Base-by-base conservation (phyloP, 1,140 invertebrate species). In the Drosophila dunni region DNA sequence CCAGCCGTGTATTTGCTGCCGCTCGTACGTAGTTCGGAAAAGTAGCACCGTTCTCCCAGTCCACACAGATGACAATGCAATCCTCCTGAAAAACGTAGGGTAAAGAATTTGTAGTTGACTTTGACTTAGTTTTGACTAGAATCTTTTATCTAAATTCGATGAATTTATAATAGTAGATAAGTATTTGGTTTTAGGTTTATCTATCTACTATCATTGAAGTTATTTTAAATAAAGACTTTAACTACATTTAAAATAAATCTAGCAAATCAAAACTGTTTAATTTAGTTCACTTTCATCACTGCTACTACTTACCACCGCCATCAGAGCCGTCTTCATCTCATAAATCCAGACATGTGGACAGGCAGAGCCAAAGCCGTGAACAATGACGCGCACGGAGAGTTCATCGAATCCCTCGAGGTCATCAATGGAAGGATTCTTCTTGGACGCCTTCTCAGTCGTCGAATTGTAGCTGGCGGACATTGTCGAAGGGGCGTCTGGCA, bases 1-100 rank as follows among this genome's bases (percentile, higher is more conserved):
- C 98, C 7, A 99, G 93, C 50, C 98, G 93, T 0, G 97, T 98
- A 86, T 99, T 99, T 33, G 97, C 97, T 0, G 97, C 97, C 0
- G 98, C 98, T 76, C 98, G 94, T 0, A 98, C 96, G 90, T 99
- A 99, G 91, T 98, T 98, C 0, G 98, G 98, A 79, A 98, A 95
- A 0, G 95, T 94, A 3, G 97, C 97, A 0, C 98, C 98, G 24
- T 96, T 96, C 74, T 97, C 97, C 98, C 98, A 99, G 91, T 99
- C 97, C 3, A 99, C 97, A 83, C 97, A 97, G 29, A 99, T 96
- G 0, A 98, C 95, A 90, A 98, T 98, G 73, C 96, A 95, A 81
- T 97, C 96, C 93, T 96, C 96, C 97, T 97, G 91, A 1, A 10
- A 92, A 36, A 36, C 7, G 68, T 20, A 40, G 8, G 2, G 9